Base-by-base conservation (phyloP, 2,888 invertebrate species). In the Myopa testacea region DNA sequence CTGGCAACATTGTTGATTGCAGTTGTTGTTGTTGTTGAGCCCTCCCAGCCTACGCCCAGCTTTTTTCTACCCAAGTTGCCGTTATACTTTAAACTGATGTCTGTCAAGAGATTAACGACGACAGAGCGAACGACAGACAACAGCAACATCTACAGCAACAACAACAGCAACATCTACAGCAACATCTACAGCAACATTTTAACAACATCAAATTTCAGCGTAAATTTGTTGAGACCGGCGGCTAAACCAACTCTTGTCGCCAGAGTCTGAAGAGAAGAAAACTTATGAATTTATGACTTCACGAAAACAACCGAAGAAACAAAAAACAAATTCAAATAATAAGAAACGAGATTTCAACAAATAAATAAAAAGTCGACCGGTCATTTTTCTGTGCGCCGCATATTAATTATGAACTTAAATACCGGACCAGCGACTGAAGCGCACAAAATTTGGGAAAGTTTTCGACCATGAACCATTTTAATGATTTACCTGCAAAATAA, bases 321-420 rank as follows among this genome's bases (percentile, higher is more conserved):
- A 62, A 26, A 26, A 26, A 26, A 62, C 3, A 62, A 19, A 62
- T 8, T 2, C 1, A 16, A 58, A 19, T 4, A 3, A 55, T 26
- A 55, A 16, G 8, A 52, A 70, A 55, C 16, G 50, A 52, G 14
- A 19, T 26, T 55, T 52, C 19, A 62, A 26, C 62, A 70, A 12
- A 37, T 37, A 52, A 73, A 70, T 12, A 50, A 52, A 70, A 7
- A 70, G 26, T 52, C 68, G 69, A 10, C 10, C 45, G 45, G 45
- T 45, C 45, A 45, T 45, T 45, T 14, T 68, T 75, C 38, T 75
- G 75, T 60, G 75, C 40, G 60, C 69, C 16, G 75, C 55, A 75
- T 75, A 75, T 69, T 75, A 75, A 75, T 69, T 75, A 68, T 40
- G 45, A 69, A 45, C 75, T 63, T 34, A 70, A 19, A 16, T 16